phyloP scores from a whole-genome alignment of 2,113 vertebrate species.

The Spea bombifrons region DNA sequence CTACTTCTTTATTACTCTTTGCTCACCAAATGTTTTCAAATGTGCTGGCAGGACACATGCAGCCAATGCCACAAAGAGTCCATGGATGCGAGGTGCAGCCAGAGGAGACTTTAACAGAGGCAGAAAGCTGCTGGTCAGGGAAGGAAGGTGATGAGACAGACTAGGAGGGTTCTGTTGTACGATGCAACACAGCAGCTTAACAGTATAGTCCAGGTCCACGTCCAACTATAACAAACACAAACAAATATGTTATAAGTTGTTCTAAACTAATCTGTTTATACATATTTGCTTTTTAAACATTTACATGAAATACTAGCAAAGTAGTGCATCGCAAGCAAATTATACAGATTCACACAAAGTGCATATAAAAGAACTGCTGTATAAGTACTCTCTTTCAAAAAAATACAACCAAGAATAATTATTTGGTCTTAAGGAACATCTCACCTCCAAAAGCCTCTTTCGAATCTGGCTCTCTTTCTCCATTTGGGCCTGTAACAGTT shows the following conservation, averaged over 20 bases:
- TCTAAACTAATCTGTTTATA: too few relatives aligned
- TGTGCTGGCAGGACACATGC: slow-evolving; percentile 81
- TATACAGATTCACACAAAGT: too few relatives aligned
- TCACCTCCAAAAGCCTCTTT: slow-evolving; percentile 77
- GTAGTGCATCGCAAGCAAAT: too few relatives aligned
- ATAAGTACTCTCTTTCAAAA: too few relatives aligned
- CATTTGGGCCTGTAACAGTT: slow-evolving; percentile 86
- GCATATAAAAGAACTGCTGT: too few relatives aligned
- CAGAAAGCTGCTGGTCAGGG: slow-evolving; percentile 75
- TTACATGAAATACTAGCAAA: too few relatives aligned
- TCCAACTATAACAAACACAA: slow-evolving; percentile 74
- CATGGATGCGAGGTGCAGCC: slow-evolving; percentile 81
- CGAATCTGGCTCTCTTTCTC: slow-evolving; percentile 84
- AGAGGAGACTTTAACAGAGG: slow-evolving; percentile 87
- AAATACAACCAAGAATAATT: too few relatives aligned
- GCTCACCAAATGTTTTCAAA: slow-evolving; percentile 80
- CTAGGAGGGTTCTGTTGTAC: slow-evolving; percentile 73
- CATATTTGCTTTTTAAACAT: too few relatives aligned
- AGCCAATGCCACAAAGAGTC: slow-evolving; percentile 79
- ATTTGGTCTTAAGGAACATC: neutral
- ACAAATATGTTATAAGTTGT: too few relatives aligned
- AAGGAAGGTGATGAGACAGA: slow-evolving; percentile 83
- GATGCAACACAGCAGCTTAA: slow-evolving; percentile 77
- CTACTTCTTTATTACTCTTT: neutral
- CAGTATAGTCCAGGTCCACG: slow-evolving; percentile 71